Evolutionary conservation across 2,113 vertebrate species (phyloP).

Genomic region (Gasterosteus aculeatus): DNA sequence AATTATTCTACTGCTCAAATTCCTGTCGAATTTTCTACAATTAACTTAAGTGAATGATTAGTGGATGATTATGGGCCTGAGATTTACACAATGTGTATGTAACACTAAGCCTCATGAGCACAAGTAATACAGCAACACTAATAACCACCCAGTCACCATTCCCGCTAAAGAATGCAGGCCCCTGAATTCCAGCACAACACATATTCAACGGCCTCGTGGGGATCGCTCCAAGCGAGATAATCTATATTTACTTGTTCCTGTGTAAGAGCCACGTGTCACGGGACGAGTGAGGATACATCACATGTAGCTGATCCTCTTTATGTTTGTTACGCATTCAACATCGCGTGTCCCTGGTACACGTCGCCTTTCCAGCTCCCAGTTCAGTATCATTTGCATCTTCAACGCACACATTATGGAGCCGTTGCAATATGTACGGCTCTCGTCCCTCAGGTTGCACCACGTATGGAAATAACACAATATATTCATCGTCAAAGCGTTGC

Average conservation of each 20-base stretch:
- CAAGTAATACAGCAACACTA: background rate
- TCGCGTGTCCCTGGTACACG: constrained; percentile 36
- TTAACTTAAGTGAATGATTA: background rate
- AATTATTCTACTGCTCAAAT: background rate
- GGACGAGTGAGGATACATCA: constrained; percentile 40
- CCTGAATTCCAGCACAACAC: constrained; percentile 32
- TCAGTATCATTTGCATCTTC: constrained; percentile 64
- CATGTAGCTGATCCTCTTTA: constrained; percentile 55
- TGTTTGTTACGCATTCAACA: constrained; percentile 52
- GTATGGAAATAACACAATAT: constrained; percentile 51
- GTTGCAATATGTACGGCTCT: constrained; percentile 57
- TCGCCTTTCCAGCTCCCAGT: constrained; percentile 36
- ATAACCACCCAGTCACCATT: constrained; percentile 13
- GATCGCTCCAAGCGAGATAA: constrained; percentile 50
- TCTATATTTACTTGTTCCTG: constrained; percentile 61
- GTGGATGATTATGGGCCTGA: background rate
- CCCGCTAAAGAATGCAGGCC: constrained; percentile 17
- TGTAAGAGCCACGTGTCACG: constrained; percentile 27
- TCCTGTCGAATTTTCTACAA: background rate
- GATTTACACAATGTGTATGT: background rate
- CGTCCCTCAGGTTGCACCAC: constrained; percentile 47
- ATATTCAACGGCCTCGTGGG: constrained; percentile 47
- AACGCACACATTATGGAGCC: constrained; percentile 55
- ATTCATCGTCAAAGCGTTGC: constrained; percentile 68
- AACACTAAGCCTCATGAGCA: background rate